These are phyloP conservation scores for Marmota flaviventris DNA, from an alignment of 2,113 vertebrate species.

Conservation along the genomic window DNA sequence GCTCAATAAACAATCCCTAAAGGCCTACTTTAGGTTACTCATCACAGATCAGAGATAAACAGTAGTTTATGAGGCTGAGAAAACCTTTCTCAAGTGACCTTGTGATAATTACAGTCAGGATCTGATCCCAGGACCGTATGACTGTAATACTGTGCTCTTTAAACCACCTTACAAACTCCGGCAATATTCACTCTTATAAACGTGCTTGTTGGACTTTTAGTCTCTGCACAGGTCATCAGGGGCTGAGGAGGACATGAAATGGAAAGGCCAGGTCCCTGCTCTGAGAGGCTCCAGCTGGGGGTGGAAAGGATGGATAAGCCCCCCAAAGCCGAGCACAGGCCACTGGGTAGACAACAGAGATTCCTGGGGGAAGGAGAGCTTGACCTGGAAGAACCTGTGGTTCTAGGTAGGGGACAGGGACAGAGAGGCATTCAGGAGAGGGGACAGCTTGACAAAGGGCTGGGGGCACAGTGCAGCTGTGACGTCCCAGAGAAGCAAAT, in stretches of 20 bases:
- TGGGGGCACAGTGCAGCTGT: neutral
- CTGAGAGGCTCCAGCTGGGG: neutral
- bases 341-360: fast-evolving
- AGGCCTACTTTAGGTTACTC: neutral
- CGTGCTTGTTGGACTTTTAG: neutral
- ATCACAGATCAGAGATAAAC: neutral
- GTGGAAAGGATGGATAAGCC: fast-evolving
- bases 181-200: neutral
- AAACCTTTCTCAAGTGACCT: neutral
- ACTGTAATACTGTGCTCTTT: neutral
- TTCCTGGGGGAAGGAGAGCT: neutral
- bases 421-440: neutral
- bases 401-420: neutral
- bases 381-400: neutral
- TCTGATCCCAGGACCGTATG: neutral
- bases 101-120: neutral
- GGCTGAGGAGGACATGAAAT: neutral
- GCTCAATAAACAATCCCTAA: neutral
- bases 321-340: neutral
- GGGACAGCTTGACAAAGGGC: neutral
- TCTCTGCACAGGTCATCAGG: neutral
- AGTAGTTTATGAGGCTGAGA: fast-evolving
- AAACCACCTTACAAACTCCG: neutral
- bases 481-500: neutral
- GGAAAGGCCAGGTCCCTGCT: neutral